phyloP scores from a whole-genome alignment of 2,888 invertebrate genomes.

The Cerastis rubricosa region DNA sequence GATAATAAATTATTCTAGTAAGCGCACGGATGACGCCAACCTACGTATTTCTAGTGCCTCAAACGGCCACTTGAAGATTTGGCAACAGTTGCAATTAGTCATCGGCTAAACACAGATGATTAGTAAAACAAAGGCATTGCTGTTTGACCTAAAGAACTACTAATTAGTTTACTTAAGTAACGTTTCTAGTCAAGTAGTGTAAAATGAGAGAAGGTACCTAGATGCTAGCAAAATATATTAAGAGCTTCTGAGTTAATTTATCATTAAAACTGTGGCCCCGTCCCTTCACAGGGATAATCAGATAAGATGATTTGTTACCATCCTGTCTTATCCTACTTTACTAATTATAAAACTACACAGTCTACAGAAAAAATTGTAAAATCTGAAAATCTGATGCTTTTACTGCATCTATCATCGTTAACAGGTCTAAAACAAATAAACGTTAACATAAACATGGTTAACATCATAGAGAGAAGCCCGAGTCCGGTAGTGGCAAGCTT shows the following conservation, averaged over 20 bases:
- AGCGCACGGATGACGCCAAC: neutral
- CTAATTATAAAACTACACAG: neutral
- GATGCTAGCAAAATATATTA: constrained; percentile 15
- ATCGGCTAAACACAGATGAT: constrained; percentile 67
- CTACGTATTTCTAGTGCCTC: constrained; percentile 13
- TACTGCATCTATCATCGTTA: neutral
- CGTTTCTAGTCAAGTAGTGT: constrained; percentile 14
- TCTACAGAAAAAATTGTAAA: neutral
- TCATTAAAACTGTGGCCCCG: neutral
- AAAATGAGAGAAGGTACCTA: neutral
- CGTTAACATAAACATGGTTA: neutral
- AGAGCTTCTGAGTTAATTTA: neutral
- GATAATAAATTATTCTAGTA: neutral
- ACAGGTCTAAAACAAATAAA: constrained; percentile 13
- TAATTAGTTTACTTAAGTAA: constrained; percentile 29
- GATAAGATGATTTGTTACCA: neutral
- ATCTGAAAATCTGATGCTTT: neutral
- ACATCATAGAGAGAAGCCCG: constrained; percentile 3
- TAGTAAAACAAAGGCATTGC: constrained; percentile 47
- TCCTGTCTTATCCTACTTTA: neutral
- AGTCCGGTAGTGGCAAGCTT: neutral
- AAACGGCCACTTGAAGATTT: constrained; percentile 38
- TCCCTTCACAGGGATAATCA: neutral
- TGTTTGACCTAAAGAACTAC: constrained; percentile 42
- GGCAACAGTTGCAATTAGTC: constrained; percentile 67